Evolutionary conservation across 2,797 vertebrate genomes (phyloP), one percentile per base, ranked within the genome.

Genomic region (Cetoscarus ocellatus): DNA sequence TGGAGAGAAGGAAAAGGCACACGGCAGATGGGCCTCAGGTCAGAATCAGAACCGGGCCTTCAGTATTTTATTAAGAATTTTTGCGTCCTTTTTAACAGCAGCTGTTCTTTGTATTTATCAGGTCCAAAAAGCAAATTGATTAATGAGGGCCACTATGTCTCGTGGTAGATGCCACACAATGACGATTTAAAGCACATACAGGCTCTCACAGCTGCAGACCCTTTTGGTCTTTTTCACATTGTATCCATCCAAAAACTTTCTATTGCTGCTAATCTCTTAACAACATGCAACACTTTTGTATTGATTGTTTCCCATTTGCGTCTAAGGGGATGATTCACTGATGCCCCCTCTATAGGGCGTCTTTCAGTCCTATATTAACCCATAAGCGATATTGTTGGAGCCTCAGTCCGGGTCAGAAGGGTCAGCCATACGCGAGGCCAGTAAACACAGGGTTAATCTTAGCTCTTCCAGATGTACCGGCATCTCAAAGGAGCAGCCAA

Each of bases 361-460:
- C 70, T 70, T 53, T 64, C 66, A 67, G 43, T 81, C 58, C 53
- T 57, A 67, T 75, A 80, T 82, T 58, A 85, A 84, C 74, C 73
- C 73, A 82, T 80, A 77, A 60, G 73, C 18, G 47, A 80, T 83
- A 80, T 86, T 81, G 85, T 89, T 68, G 36, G 54, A 70, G 57
- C 69, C 27, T 61, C 63, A 10, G 67, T 40, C 49, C 8, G 13
- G 84, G 79, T 87, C 79, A 78, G 4, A 62, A 48, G 85, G 92
- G 91, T 94, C 89, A 49, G 58, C 70, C 68, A 13, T 70, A 56
- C 58, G 82, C 47, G 6, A 52, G 75, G 70, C 67, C 80, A 61
- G 72, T 85, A 86, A 91, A 87, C 60, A 7, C 65, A 56, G 84
- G 85, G 84, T 92, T 93, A 92, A 93, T 90, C 90, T 86, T 0